Evolutionary conservation across 2,888 invertebrate genomes (phyloP).

Genomic region (Xestia sexstrigata): DNA sequence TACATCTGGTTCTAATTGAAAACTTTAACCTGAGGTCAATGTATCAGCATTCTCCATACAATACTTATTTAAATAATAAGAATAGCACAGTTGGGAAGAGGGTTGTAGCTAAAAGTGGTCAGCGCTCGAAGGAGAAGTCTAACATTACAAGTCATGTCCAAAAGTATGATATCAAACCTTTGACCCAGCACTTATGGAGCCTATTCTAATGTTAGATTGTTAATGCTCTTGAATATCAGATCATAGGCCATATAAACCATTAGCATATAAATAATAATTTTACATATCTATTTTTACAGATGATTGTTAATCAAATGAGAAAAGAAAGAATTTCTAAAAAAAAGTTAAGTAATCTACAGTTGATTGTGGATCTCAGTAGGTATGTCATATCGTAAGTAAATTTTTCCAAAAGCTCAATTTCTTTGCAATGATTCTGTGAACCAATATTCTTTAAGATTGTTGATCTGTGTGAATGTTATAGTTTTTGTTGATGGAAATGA

Average conservation of each 20-base stretch:
- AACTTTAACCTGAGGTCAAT: slow-evolving; percentile 13
- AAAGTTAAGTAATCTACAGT: slow-evolving; percentile 87
- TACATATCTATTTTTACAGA: slow-evolving; percentile 18
- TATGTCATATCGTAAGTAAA: slow-evolving; percentile 82
- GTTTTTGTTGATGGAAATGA: slow-evolving; percentile 49
- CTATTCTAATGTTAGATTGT: not conserved
- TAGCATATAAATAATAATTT: slow-evolving; percentile 16
- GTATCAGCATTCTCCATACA: not conserved
- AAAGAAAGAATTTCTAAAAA: slow-evolving; percentile 32
- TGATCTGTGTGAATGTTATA: slow-evolving; percentile 75
- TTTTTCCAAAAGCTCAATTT: slow-evolving; percentile 70
- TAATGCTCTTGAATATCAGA: not conserved
- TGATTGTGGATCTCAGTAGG: slow-evolving; percentile 90
- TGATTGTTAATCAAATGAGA: slow-evolving; percentile 11
- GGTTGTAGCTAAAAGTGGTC: not conserved
- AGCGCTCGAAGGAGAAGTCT: not conserved
- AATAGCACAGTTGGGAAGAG: not conserved
- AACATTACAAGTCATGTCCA: not conserved
- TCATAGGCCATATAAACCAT: not conserved
- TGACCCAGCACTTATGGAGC: not conserved
- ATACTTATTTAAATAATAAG: not conserved
- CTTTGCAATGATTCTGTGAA: slow-evolving; percentile 73
- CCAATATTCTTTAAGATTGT: slow-evolving; percentile 86
- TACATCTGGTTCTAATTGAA: slow-evolving; percentile 36
- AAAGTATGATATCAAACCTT: not conserved